Evolutionary conservation across 1,140 invertebrate genomes (phyloP).

Genomic region (Tribolium castaneum): DNA sequence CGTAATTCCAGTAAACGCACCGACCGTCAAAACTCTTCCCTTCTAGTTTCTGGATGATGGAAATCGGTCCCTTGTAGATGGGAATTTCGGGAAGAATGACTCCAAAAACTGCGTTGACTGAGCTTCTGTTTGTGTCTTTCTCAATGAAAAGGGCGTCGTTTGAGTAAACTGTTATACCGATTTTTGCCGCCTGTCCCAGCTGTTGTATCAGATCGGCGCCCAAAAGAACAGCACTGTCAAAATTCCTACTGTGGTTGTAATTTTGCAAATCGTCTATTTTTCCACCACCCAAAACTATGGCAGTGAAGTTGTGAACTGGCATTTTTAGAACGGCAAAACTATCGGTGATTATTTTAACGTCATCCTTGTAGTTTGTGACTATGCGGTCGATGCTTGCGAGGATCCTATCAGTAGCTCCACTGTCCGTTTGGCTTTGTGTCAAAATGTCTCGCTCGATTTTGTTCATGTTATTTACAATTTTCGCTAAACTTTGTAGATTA

Average conservation of each 20-base stretch:
- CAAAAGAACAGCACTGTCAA: conserved; percentile 47
- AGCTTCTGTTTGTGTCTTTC: background rate
- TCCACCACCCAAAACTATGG: conserved; percentile 3
- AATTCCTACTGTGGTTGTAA: conserved; percentile 10
- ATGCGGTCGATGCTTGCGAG: conserved; percentile 47
- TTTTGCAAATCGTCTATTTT: conserved; percentile 15
- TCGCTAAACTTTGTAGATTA: background rate
- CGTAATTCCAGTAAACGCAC: conserved; percentile 45
- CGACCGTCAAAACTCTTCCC: background rate
- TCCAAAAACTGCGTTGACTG: conserved; percentile 50
- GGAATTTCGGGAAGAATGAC: conserved; percentile 39
- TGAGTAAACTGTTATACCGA: conserved; percentile 48
- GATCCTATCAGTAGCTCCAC: conserved; percentile 53
- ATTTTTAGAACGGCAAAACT: conserved; percentile 44
- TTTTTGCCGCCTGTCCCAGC: conserved; percentile 25
- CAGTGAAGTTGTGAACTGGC: no score
- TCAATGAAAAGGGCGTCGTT: conserved; percentile 52
- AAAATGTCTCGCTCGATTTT: conserved; percentile 37
- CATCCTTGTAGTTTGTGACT: background rate
- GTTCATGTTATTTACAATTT: conserved; percentile 21
- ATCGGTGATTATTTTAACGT: background rate
- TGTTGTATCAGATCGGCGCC: conserved; percentile 41
- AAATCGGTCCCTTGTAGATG: conserved; percentile 31
- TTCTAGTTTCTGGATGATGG: conserved; percentile 40
- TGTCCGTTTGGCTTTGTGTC: conserved; percentile 41